A percentile compares a stretch with the other conserved stretches of the same genome.
phyloP scores from a whole-genome alignment of 1,140 invertebrate species.

The Achroia grisella region DNA sequence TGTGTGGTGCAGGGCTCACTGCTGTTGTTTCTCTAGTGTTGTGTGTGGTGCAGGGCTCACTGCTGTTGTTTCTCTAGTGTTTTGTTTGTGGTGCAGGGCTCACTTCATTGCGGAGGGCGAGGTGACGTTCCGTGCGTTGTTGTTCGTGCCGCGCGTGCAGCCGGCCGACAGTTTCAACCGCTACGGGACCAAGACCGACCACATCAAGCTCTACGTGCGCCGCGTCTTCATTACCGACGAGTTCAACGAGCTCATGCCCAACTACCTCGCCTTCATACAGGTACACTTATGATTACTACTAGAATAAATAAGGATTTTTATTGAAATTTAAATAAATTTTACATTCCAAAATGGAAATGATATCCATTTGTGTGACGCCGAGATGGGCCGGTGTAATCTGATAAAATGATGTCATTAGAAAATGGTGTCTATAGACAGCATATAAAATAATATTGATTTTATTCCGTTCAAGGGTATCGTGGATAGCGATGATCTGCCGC shows the following conservation, averaged over 20 bases:
- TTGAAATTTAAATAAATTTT: too few species aligned
- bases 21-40: too few species aligned
- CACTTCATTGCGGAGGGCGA: constrained; percentile 99
- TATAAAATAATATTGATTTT: constrained; percentile 70
- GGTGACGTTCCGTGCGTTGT: constrained; percentile 97
- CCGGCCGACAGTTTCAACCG: constrained; percentile 95
- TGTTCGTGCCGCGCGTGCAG: constrained; percentile 93
- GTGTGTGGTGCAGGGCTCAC: too few species aligned
- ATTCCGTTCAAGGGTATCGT: constrained; percentile 92
- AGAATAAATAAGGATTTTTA: too few species aligned
- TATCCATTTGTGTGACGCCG: too few species aligned
- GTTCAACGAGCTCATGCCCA: constrained; percentile 99
- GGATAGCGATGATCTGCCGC: constrained; percentile 98
- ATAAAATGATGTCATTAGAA: too few species aligned
- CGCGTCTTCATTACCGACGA: constrained; percentile 99
- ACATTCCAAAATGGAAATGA: too few species aligned
- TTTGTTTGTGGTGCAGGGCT: constrained; percentile 29
- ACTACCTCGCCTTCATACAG: constrained; percentile 90
- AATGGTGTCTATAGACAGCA: too few species aligned
- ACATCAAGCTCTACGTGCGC: constrained; percentile 96
- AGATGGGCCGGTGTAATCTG: too few species aligned
- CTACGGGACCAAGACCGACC: constrained; percentile 95
- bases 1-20: too few species aligned
- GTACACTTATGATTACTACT: too few species aligned
- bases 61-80: too few species aligned